Conservation (phyloP, 2,888 invertebrate species). For the Lycocerus yunnanus region DNA sequence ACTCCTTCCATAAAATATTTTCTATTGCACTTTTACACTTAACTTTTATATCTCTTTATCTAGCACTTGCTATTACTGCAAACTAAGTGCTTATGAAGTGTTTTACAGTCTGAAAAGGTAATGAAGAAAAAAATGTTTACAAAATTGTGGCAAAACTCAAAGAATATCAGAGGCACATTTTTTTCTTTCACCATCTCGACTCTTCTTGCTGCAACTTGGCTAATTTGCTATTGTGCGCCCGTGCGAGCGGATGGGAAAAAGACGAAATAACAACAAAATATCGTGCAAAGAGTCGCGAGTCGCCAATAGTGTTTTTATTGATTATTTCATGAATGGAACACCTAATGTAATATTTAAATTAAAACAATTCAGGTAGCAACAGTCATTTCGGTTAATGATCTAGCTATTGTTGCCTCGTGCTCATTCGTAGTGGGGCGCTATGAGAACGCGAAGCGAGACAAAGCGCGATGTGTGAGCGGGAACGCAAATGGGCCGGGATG, state of each 20-base stretch:
- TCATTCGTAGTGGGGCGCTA: conserved; percentile 50
- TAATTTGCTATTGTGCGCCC: neutral
- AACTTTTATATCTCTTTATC: conserved; percentile 33
- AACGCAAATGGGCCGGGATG: conserved; percentile 55
- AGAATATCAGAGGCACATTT: too few relatives aligned
- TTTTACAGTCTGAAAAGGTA: conserved; percentile 30
- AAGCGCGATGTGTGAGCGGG: conserved; percentile 49
- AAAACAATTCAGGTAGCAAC: conserved; percentile 53
- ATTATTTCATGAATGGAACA: neutral
- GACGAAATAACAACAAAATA: neutral
- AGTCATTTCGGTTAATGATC: conserved; percentile 53
- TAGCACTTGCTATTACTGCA: conserved; percentile 31
- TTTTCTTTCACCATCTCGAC: neutral
- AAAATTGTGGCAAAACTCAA: conserved; percentile 7
- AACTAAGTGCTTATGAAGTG: conserved; percentile 32
- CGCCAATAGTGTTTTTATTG: neutral
- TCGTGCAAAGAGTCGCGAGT: neutral
- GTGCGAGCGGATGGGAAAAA: neutral
- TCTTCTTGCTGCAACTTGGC: neutral
- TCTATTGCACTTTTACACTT: conserved; percentile 23
- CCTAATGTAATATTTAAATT: conserved; percentile 27
- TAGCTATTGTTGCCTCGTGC: conserved; percentile 52
- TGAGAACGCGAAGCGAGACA: conserved; percentile 53
- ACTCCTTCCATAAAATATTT: conserved; percentile 52
- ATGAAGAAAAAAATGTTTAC: conserved; percentile 26